Evolutionary conservation across 2,113 vertebrate genomes (phyloP), one percentile per base, ranked within the genome.

Genomic region (Promerops cafer): DNA sequence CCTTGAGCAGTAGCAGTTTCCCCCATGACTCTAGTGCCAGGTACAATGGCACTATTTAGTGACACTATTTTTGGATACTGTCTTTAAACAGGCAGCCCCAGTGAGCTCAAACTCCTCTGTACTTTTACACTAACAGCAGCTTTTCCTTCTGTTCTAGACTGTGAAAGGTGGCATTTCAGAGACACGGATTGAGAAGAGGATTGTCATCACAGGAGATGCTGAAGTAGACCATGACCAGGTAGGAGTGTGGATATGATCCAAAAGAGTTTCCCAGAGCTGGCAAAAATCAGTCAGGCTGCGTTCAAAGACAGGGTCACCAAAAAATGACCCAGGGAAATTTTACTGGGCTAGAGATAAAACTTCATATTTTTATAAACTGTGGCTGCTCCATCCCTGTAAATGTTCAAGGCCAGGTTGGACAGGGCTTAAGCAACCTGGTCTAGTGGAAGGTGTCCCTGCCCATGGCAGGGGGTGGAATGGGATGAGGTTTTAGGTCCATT

Each of bases 151-250:
- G 23, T 89, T 82, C 56, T 59, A 99, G 99, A 99, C 99, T 77
- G 99, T 99, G 77, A 99, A 99, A 98, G 99, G 99, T 89, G 99
- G 99, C 35, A 99, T 99, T 93, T 99, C 99, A 31, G 99, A 99
- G 98, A 99, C 99, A 2, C 97, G 99, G 81, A 99, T 99, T 89
- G 99, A 99, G 90, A 99, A 99, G 97, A 98, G 99, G 97, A 99
- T 99, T 68, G 99, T 99, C 93, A 99, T 99, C 96, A 99, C 99
- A 17, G 99, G 99, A 91, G 99, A 99, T 96, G 98, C 98, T 10
- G 99, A 99, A 91, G 98, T 99, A 69, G 99, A 99, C 97, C 99
- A 99, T 4, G 99, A 99, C 97, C 99, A 99, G 99, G 99, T 99
- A 90, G 87, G 97, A 69, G 42, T n/a, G 60, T 50, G 59, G 23